A percentile compares a stretch with the other conserved stretches of the same genome.
phyloP scores from a whole-genome alignment of 2,888 invertebrate genomes.

The Torymus auratus region DNA sequence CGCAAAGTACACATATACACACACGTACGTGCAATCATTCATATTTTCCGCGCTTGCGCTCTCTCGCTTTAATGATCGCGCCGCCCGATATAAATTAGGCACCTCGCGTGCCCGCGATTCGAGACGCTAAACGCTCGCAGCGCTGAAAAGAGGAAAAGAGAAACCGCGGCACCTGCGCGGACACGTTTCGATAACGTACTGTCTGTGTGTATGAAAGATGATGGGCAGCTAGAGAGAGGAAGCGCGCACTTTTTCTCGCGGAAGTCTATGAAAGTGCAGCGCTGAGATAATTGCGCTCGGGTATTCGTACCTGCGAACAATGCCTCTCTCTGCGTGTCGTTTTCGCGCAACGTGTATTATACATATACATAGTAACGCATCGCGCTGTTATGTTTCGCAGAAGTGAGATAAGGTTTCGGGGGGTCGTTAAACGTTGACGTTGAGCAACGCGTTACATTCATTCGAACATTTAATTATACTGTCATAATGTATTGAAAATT shows the following conservation, averaged over 20 bases:
- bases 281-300: constrained; percentile 1
- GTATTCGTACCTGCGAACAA: constrained; percentile 11
- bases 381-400: not conserved
- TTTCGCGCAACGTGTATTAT: not conserved
- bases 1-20: not conserved
- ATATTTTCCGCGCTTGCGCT: constrained; percentile 35
- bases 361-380: not conserved
- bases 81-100: constrained; percentile 39
- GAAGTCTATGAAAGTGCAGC: constrained; percentile 10
- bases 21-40: constrained; percentile 48
- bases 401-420: too few species aligned
- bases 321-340: not conserved
- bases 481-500: too few species aligned
- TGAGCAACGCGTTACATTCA: too few species aligned
- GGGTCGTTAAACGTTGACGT: too few species aligned
- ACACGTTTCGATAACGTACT: not conserved
- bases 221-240: too few species aligned
- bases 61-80: constrained; percentile 50
- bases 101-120: constrained; percentile 12
- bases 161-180: constrained; percentile 18
- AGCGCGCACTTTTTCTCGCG: constrained; percentile 17
- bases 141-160: constrained; percentile 41
- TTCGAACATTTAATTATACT: too few species aligned
- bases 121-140: constrained; percentile 17
- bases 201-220: not conserved